Conservation (phyloP, 1,140 invertebrate genomes). For the fruit fly (Drosophila melanogaster) region Release_6_plus_ISO1_MT NT_033779.5:9564001-9564500, state of each 20-base stretch:
- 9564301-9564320: background rate
- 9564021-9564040: slow-evolving; percentile 22
- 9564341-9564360: slow-evolving; percentile 14
- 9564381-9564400: slow-evolving; percentile 36
- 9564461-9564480: slow-evolving; percentile 75
- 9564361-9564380: slow-evolving; percentile 12
- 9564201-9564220: slow-evolving; percentile 58
- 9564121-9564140: slow-evolving; percentile 68
- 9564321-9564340: background rate
- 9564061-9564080: slow-evolving; percentile 62
- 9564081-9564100: slow-evolving; percentile 38
- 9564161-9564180: slow-evolving; percentile 67
- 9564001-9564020: slow-evolving; percentile 32
- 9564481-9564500: slow-evolving; percentile 63
- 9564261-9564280: slow-evolving; percentile 79
- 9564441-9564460: slow-evolving; percentile 76
- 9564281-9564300: slow-evolving; percentile 52
- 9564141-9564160: slow-evolving; percentile 42
- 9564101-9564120: slow-evolving; percentile 8
- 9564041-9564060: slow-evolving; percentile 74
- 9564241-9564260: slow-evolving; percentile 41
- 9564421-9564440: slow-evolving; percentile 66
- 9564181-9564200: slow-evolving; percentile 79
- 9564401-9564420: slow-evolving; percentile 75
- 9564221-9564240: slow-evolving; percentile 1